Conservation (phyloP, 2,888 invertebrate species). For the Andrena haemorrhoa region DNA sequence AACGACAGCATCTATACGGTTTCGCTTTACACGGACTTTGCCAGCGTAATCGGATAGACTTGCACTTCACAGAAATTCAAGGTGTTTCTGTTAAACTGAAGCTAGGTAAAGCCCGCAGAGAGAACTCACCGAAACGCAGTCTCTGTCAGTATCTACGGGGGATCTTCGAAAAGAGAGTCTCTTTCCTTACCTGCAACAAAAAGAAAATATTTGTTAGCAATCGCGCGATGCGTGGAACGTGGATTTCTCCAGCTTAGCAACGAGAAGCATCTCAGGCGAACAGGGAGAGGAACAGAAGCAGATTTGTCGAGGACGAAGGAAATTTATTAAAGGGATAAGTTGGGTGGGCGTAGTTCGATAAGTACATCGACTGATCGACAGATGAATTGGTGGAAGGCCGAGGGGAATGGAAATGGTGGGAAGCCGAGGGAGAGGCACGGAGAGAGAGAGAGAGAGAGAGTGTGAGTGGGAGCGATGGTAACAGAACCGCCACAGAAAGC, state of each 20-base stretch:
- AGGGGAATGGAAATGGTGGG: conserved; percentile 13
- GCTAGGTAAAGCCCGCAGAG: background rate
- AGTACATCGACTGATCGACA: conserved; percentile 13
- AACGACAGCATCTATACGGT: conserved; percentile 47
- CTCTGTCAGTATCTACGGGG: background rate
- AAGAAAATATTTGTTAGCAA: background rate
- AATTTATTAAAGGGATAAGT: conserved; percentile 38
- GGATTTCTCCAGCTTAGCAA: background rate
- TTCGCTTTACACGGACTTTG: conserved; percentile 60
- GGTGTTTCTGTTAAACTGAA: conserved; percentile 49
- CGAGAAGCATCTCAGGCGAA: background rate
- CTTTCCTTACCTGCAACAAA: conserved; percentile 68
- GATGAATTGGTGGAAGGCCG: conserved; percentile 18
- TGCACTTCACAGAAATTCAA: conserved; percentile 59
- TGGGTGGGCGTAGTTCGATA: conserved; percentile 14
- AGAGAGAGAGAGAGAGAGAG: background rate
- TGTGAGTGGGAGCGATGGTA: conserved; percentile 57
- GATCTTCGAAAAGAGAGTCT: background rate
- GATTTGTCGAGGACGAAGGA: conserved; percentile 2
- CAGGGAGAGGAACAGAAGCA: conserved; percentile 5
- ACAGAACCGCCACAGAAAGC: conserved; percentile 70
- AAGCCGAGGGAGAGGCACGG: background rate
- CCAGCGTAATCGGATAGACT: conserved; percentile 59
- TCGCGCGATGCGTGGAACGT: background rate
- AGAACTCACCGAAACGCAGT: conserved; percentile 12